Base-by-base conservation (phyloP, 2,797 vertebrate genomes). In the Oryzias sinensis region DNA sequence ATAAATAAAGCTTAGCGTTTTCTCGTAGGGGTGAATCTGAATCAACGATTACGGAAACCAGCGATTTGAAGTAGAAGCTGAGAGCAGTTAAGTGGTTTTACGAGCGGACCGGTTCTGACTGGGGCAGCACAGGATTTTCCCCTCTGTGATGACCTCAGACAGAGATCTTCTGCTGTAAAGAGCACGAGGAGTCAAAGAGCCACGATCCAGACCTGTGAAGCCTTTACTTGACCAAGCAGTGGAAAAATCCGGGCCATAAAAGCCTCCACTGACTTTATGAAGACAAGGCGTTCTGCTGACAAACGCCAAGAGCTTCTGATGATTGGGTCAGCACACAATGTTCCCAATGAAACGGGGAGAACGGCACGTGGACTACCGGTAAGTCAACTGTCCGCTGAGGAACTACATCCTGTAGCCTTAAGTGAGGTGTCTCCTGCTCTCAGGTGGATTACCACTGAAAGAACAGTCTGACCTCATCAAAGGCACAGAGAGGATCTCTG, bases 141-240 rank as follows among this genome's bases (percentile, higher is more conserved):
- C 82, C 77, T 73, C 68, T 55, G 68, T 81, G 77, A 74, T 66
- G 76, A 82, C 78, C 68, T 79, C 74, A 80, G 76, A 29, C 59
- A 14, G 49, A 66, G 74, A 80, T 72, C 59, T 66, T 66, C 65
- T 65, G 69, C 77, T 70, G 81, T 82, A 80, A 84, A 86, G 77
- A 17, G 27, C 53, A 70, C 52, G 70, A 72, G 71, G 62, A 85
- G 80, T 81, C 68, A 70, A 79, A 70, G 75, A 72, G 65, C 79
- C 68, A 13, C 78, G 11, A 13, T 79, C 74, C 52, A 79, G 70
- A 62, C 63, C 70, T 52, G 71, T 62, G 78, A 81, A 79, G 78
- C 67, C 79, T 78, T 76, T 71, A 82, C 68, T 68, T 79, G 79
- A 86, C 83, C 79, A 86, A 83, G 76, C 76, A 79, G 69, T 79